Percentiles rank a stretch among this genome's conserved stretches.
These are phyloP conservation scores for Abramis brama DNA, from an alignment of 2,113 vertebrate genomes.

Conservation along the genomic window DNA sequence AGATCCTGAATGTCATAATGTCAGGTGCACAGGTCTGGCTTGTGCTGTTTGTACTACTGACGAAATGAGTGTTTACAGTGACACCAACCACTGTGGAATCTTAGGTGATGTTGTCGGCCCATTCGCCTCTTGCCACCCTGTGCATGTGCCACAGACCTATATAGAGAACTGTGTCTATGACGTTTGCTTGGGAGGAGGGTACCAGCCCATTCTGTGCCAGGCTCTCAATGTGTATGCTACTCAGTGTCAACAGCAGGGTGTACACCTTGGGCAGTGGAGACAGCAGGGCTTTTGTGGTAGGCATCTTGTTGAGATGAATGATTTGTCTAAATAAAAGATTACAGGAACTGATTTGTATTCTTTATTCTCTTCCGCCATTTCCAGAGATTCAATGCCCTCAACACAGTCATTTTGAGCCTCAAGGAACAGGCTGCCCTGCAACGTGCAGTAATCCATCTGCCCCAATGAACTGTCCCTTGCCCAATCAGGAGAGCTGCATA, in stretches of 20 bases:
- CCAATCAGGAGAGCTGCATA: conserved; percentile 64
- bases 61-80: conserved; percentile 53
- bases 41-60: conserved; percentile 55
- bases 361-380: neutral
- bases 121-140: conserved; percentile 60
- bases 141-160: conserved; percentile 51
- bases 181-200: conserved; percentile 63
- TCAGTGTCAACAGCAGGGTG: conserved; percentile 63
- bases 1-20: conserved; percentile 43
- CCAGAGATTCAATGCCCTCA: conserved; percentile 66
- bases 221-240: conserved; percentile 62
- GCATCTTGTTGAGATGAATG: neutral
- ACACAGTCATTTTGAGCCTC: conserved; percentile 72
- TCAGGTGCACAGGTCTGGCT: neutral
- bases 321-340: neutral
- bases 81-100: conserved; percentile 59
- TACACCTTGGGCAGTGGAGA: conserved; percentile 65
- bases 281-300: conserved; percentile 67
- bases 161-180: conserved; percentile 67
- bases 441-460: conserved; percentile 66
- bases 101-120: conserved; percentile 60
- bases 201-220: conserved; percentile 67
- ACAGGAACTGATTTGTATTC: neutral
- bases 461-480: conserved; percentile 61
- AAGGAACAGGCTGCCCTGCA: conserved; percentile 65